Conservation (phyloP, 1,140 invertebrate species). For the Rhopalosiphum padi region DNA sequence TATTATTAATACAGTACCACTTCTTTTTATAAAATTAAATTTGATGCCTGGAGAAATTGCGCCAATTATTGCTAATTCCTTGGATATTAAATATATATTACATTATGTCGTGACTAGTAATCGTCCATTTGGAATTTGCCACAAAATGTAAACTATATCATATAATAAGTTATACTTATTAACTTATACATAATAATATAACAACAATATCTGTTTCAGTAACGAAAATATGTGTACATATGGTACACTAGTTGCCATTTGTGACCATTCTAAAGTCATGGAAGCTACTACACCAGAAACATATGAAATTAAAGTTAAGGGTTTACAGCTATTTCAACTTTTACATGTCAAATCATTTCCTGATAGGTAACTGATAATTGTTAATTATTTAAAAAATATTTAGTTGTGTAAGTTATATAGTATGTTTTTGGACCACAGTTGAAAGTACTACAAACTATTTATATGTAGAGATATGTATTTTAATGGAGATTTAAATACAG, state of each 20-base stretch:
- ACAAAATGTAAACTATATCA: constrained; percentile 19
- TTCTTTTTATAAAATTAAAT: constrained; percentile 31
- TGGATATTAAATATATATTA: not conserved
- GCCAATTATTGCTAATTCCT: constrained; percentile 25
- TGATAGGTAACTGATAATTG: not conserved
- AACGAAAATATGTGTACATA: constrained; percentile 29
- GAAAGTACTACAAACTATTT: not conserved
- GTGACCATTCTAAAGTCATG: constrained; percentile 7
- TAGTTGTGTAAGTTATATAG: not conserved
- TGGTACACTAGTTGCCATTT: constrained; percentile 13
- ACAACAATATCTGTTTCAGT: not conserved
- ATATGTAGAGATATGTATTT: not conserved
- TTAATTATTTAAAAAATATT: not conserved
- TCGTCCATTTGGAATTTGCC: constrained; percentile 27
- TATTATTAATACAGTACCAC: not conserved
- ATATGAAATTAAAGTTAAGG: constrained; percentile 40
- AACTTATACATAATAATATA: not conserved
- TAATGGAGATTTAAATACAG: not conserved
- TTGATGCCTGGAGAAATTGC: constrained; percentile 34
- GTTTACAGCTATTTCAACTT: constrained; percentile 40
- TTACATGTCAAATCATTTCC: not conserved
- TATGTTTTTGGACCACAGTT: not conserved
- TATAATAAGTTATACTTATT: not conserved
- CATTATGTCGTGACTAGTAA: constrained; percentile 11
- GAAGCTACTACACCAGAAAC: not conserved